These are phyloP conservation scores for Brachionus manjavacas DNA, from an alignment of 1,140 invertebrate genomes.

Conservation along the genomic window DNA sequence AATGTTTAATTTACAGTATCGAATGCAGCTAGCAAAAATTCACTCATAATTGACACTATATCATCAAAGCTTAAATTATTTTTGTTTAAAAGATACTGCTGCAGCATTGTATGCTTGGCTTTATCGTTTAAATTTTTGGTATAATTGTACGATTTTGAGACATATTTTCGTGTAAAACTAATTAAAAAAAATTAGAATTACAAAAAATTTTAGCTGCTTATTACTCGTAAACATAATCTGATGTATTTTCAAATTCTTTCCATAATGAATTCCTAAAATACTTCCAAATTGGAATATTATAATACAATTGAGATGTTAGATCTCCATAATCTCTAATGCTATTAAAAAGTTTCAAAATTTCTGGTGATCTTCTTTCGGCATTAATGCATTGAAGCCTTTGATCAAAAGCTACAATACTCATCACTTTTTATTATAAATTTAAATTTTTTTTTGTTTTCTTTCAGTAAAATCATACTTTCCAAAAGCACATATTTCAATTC, in stretches of 20 bases:
- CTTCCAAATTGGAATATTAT: constrained; percentile 25
- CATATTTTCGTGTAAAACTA: constrained; percentile 31
- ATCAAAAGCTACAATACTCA: constrained; percentile 33
- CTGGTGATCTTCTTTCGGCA: neutral
- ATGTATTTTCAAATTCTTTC: constrained; percentile 28
- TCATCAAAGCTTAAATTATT: constrained; percentile 3
- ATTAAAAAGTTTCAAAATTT: neutral
- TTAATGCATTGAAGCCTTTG: constrained; percentile 21
- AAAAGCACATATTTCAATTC: neutral
- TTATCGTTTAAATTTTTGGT: neutral
- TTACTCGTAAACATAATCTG: constrained; percentile 24
- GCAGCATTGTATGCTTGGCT: constrained; percentile 5
- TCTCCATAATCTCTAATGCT: neutral
- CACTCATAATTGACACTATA: constrained; percentile 5
- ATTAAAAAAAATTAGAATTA: neutral
- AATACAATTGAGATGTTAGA: neutral
- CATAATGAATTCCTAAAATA: neutral
- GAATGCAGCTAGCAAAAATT: constrained; percentile 18
- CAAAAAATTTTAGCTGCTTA: neutral
- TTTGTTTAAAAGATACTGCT: neutral
- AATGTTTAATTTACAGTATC: constrained; percentile 32
- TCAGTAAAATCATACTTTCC: neutral
- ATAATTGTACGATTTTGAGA: neutral
- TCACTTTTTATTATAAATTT: neutral
- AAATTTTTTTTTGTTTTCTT: neutral